Evolutionary conservation across 2,113 vertebrate species (phyloP), one percentile per base, ranked within the genome.

Genomic region (Bubalus kerabau): DNA sequence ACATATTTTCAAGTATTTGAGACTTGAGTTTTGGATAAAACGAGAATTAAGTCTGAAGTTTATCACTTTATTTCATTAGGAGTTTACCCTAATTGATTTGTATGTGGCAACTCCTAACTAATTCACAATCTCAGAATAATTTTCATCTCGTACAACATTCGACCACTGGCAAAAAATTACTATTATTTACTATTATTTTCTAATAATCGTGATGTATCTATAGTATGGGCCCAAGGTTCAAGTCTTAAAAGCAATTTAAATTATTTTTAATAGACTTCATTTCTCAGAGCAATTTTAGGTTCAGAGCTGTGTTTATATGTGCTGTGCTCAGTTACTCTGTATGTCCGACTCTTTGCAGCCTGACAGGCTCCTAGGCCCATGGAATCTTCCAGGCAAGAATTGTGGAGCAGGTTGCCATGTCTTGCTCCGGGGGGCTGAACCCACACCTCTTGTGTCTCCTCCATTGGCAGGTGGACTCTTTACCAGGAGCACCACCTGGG

Each of bases 1-100:
- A 54, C 56, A 81, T n/a, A 36, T 32, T 92, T 95, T 30, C 48
- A 94, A 78, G 36, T 78, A 86, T 82, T 59, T 93, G 74, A 90
- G 74, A 96, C 87, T 91, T 95, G 56, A 88, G 82, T 92, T 94
- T 93, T 67, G 74, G 43, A 80, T 81, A 67, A 93, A 95, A 92
- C 30, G 52, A 36, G 87, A 96, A 92, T 64, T 74, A 88, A 59
- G 57, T 84, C 87, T 40, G 52, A 94, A 95, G 83, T 57, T 94
- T 16, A 96, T 90, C 89, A 54, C 50, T 93, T 76, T 87, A 52
- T 81, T 93, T 94, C 87, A 87, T 67, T 74, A 97, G 60, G 15
- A 52, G 46, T 36, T 36, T n/a, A 87, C 82, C 85, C 3, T 40
- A 43, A 78, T 76, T 92, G 60, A 89, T 91, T n/a, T 86, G 91